Evolutionary conservation across 2,888 invertebrate genomes (phyloP), one percentile per base, ranked within the genome.

Genomic region (Stictocephala bisonia): DNA sequence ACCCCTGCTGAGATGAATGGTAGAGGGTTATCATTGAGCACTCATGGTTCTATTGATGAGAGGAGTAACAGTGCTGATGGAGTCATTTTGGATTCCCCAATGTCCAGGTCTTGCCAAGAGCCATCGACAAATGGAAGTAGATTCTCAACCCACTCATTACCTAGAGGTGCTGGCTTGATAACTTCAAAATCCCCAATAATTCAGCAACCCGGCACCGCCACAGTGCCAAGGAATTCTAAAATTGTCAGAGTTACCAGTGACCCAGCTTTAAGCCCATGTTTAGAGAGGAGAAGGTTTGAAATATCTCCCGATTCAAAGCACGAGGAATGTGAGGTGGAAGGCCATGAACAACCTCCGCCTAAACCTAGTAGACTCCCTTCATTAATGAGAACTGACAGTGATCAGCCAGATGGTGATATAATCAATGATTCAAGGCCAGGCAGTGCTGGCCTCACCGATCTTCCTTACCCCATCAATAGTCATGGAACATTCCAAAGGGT

Each of bases 11-110:
- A 88, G 86, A 84, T 85, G 81, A 78, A 88, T 83, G 86, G 71
- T 31, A 76, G 71, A 22, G 76, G 81, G 83, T 26, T 76, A 15
- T 72, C 77, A 2, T 58, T 72, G 35, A 71, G 56, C 26, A 44
- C 53, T 50, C 71, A 72, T 15, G 44, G 71, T 15, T 67, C 60
- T n/a, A 53, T 83, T 35, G 84, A 85, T 68, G 90, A 90, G 24
- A 90, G 89, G 81, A 90, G 90, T 79, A 90, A 89, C 48, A 91
- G 91, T 81, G 91, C 90, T 1, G 91, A 91, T 81, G 91, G 91
- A 3, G 88, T 91, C 0, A 90, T 90, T 70, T 89, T 89, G 80
- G 82, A 73, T 58, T 29, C 78, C 1, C 51, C 69, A 18, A 69
- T 70, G 60, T 53, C 70, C 0, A 64, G 68, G 35, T 70, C 73